A percentile compares a stretch with the other conserved stretches of the same genome.
Evolutionary conservation across 1,140 invertebrate genomes (phyloP).

Genomic region (Mizuhopecten yessoensis): DNA sequence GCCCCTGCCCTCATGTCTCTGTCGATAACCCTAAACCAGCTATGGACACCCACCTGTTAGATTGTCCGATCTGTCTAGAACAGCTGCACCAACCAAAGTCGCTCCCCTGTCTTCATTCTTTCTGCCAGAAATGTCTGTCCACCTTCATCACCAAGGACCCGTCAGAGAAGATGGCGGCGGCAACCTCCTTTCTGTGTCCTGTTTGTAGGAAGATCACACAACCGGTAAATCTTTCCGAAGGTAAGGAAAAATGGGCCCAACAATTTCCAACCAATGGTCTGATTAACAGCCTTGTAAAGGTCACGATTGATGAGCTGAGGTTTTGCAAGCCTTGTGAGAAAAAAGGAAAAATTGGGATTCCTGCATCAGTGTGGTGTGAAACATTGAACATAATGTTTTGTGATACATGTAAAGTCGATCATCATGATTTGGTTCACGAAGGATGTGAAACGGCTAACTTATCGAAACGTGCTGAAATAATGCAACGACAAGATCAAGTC

Average conservation of each 20-base stretch:
- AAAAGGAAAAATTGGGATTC: background rate
- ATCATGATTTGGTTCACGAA: background rate
- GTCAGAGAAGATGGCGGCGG: background rate
- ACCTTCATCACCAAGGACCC: background rate
- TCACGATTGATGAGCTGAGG: background rate
- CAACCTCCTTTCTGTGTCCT: background rate
- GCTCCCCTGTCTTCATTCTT: background rate
- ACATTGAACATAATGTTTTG: background rate
- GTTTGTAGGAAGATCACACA: background rate
- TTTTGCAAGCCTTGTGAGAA: background rate
- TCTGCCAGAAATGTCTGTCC: constrained; percentile 13
- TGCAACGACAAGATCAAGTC: background rate
- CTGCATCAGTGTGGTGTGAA: background rate
- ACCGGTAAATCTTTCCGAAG: background rate
- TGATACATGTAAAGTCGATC: background rate
- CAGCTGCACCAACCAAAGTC: background rate
- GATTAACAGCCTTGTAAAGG: background rate
- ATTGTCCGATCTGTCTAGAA: background rate
- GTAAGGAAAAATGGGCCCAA: background rate
- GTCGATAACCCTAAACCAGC: background rate
- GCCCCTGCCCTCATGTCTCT: no score
- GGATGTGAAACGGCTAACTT: background rate
- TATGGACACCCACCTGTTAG: background rate
- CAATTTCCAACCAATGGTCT: background rate
- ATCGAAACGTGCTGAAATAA: background rate